Evolutionary conservation across 2,888 invertebrate species (phyloP).

Genomic region (Pilophorus perplexus): DNA sequence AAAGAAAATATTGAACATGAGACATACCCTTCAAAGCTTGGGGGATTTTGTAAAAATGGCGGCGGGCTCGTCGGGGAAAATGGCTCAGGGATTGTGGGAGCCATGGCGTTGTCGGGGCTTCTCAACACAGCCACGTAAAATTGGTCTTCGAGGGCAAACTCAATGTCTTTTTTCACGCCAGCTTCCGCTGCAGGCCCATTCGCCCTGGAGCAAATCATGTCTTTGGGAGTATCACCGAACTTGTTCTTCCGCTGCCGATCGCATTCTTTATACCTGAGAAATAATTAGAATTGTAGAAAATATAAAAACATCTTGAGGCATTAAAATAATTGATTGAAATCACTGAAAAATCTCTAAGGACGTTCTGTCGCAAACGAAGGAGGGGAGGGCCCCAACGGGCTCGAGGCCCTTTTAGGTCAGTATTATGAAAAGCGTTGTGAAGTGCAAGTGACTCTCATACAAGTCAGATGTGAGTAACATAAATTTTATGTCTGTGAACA

Average conservation of each 20-base stretch:
- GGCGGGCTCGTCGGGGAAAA: constrained; percentile 70
- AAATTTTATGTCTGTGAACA: too few relatives aligned
- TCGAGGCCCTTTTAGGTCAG: too few relatives aligned
- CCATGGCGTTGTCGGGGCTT: constrained; percentile 69
- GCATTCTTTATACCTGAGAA: constrained; percentile 58
- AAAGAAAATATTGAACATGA: too few relatives aligned
- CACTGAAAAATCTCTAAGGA: too few relatives aligned
- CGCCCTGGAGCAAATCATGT: constrained; percentile 23
- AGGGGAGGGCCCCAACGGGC: too few relatives aligned
- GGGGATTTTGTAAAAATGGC: too few relatives aligned
- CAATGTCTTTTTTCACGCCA: constrained; percentile 58
- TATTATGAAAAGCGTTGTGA: too few relatives aligned
- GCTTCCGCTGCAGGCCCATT: constrained; percentile 51
- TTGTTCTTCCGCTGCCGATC: constrained; percentile 71
- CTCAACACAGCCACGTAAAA: constrained; percentile 87
- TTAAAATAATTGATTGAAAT: too few relatives aligned
- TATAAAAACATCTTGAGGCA: not conserved
- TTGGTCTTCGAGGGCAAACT: constrained; percentile 65
- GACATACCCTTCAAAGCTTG: constrained; percentile 15
- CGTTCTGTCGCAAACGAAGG: too few relatives aligned
- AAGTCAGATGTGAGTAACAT: too few relatives aligned
- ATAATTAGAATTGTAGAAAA: too few relatives aligned
- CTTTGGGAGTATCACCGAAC: constrained; percentile 59
- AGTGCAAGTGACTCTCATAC: too few relatives aligned
- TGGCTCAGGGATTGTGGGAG: constrained; percentile 74